Base-by-base conservation (phyloP, 2,888 invertebrate species). In the Papilio protenor region DNA sequence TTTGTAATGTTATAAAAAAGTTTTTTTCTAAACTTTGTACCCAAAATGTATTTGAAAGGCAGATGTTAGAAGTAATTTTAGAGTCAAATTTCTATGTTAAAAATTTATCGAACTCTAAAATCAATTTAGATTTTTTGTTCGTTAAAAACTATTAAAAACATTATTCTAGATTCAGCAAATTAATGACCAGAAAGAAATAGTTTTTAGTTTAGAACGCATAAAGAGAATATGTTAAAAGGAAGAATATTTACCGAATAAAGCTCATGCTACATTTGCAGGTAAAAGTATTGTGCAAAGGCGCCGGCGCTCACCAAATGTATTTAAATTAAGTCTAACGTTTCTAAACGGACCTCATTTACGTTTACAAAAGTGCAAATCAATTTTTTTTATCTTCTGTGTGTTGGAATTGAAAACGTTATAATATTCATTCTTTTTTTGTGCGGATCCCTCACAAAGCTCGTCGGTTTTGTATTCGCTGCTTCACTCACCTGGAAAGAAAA, bases 401-500 rank as follows among this genome's bases (percentile, higher is more conserved):
- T 92, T 92, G 86, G 89, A 91, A 93, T 93, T 94, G 92, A 93
- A 94, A 92, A 90, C 91, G 86, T 86, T 88, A 92, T 92, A 92
- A 92, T 93, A 92, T 93, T 91, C 88, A 88, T 93, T 93, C 93
- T 92, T 92, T 92, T 88, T 90, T 85, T 85, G 81, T 85, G 82
- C 84, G 87, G 84, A 83, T 61, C 85, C 84, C 79, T 87, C 87
- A 92, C 90, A 92, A 93, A 91, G 92, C 91, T 87, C 86, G 87
- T 86, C 85, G 87, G 90, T 89, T 91, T 91, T 91, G 90, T 92
- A 89, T 92, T 92, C 90, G 87, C 86, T 88, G 88, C 89, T 88
- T 91, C 92, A 94, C 94, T 94, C 94, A 94, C 93, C 93, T 94
- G 94, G 90, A 93, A 94, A 92, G 88, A 89, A 93, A 93, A 94